Conservation (phyloP, 2,113 vertebrate genomes). For the Xenopus tropicalis region UCB_Xtro_10.0 CM004450.2:50818001-50818500, state of each 20-base stretch:
- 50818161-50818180: slow-evolving; percentile 14
- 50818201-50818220: slow-evolving; percentile 25
- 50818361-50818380: not conserved
- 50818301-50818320: slow-evolving; percentile 10
- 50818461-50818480: not conserved
- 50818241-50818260: slow-evolving; percentile 3
- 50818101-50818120: too few relatives aligned
- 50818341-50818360: slow-evolving; percentile 8
- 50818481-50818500: not conserved
- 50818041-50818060: too few relatives aligned
- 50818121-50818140: too few relatives aligned
- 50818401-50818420: not conserved
- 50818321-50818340: not conserved
- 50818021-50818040: too few relatives aligned
- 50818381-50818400: slow-evolving; percentile 25
- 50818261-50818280: slow-evolving; percentile 10
- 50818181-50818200: not conserved
- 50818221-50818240: slow-evolving; percentile 2
- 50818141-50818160: not conserved
- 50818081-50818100: too few relatives aligned
- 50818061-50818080: too few relatives aligned
- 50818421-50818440: slow-evolving; percentile 19
- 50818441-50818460: not conserved
- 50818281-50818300: slow-evolving; percentile 3
- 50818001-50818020: too few relatives aligned